These are phyloP conservation scores for Chirona hameri DNA, from an alignment of 2,888 invertebrate genomes.

Conservation along the genomic window DNA sequence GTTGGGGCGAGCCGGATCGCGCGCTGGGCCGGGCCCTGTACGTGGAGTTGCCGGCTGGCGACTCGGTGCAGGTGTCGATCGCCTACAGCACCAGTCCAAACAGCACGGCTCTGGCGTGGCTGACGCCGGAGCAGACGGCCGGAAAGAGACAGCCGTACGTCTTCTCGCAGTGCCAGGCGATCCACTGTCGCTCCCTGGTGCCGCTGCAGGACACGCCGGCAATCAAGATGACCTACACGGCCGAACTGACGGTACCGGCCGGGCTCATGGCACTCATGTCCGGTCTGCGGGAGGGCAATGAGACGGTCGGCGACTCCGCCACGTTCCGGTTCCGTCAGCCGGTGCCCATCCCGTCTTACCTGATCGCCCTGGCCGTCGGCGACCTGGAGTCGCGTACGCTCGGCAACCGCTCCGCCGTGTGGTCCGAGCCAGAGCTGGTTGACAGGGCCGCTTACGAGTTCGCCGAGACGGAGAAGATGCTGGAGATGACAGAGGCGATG, in stretches of 20 bases:
- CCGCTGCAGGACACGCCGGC: constrained; percentile 84
- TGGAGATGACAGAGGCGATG: constrained; percentile 74
- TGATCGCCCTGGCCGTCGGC: constrained; percentile 85
- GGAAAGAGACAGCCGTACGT: constrained; percentile 81
- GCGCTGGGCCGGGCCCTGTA: constrained; percentile 56
- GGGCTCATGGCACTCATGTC: constrained; percentile 84
- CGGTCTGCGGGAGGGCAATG: constrained; percentile 59
- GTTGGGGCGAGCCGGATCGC: constrained; percentile 57
- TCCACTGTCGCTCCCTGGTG: constrained; percentile 80
- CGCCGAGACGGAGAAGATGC: constrained; percentile 75
- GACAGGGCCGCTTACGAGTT: constrained; percentile 85
- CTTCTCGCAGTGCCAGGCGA: constrained; percentile 79
- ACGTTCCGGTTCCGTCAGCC: constrained; percentile 55
- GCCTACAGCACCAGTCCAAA: constrained; percentile 56
- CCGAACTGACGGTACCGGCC: constrained; percentile 62
- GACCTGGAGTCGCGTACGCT: constrained; percentile 68
- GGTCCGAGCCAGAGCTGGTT: constrained; percentile 82
- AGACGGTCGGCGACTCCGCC: background rate
- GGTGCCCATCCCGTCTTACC: constrained; percentile 81
- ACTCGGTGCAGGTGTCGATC: background rate
- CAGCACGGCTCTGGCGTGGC: constrained; percentile 79
- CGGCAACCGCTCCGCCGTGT: constrained; percentile 74
- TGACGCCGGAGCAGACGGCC: constrained; percentile 78
- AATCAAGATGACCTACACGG: constrained; percentile 80
- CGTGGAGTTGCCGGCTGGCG: constrained; percentile 53